phyloP scores from a whole-genome alignment of 2,888 invertebrate species.

The Schizaphis graminum region DNA sequence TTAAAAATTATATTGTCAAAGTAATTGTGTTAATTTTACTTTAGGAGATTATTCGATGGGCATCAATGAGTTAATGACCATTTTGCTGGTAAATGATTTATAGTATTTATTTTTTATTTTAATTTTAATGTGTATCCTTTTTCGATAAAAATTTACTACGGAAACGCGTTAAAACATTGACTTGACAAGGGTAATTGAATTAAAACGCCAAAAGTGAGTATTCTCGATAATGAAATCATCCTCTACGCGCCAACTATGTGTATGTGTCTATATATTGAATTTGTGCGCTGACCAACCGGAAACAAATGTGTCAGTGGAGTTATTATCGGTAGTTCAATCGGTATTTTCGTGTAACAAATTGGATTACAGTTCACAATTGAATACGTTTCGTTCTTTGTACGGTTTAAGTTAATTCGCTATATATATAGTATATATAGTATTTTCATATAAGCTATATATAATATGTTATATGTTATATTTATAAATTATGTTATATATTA shows the following conservation, averaged over 20 bases:
- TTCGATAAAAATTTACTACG: background rate
- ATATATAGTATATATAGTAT: too few species aligned
- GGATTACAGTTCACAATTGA: constrained; percentile 20
- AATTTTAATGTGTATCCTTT: background rate
- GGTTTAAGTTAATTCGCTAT: background rate
- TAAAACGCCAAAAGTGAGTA: constrained; percentile 22
- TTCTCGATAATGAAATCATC: constrained; percentile 36
- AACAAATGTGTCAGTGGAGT: constrained; percentile 33
- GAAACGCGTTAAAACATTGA: constrained; percentile 18
- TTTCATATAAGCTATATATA: background rate
- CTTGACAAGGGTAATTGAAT: constrained; percentile 34
- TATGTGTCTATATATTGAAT: background rate
- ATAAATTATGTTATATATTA: background rate
- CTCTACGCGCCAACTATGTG: background rate
- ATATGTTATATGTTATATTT: too few species aligned
- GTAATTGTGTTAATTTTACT: background rate
- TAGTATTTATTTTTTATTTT: background rate
- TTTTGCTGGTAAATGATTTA: background rate
- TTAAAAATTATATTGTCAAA: background rate
- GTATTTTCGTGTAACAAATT: constrained; percentile 43
- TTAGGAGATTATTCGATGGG: background rate
- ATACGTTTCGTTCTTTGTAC: background rate
- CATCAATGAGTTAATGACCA: background rate
- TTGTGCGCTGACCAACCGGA: background rate
- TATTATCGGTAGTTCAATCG: constrained; percentile 15